These are phyloP conservation scores for Gari tellinella DNA, from an alignment of 2,888 invertebrate genomes.

Conservation along the genomic window DNA sequence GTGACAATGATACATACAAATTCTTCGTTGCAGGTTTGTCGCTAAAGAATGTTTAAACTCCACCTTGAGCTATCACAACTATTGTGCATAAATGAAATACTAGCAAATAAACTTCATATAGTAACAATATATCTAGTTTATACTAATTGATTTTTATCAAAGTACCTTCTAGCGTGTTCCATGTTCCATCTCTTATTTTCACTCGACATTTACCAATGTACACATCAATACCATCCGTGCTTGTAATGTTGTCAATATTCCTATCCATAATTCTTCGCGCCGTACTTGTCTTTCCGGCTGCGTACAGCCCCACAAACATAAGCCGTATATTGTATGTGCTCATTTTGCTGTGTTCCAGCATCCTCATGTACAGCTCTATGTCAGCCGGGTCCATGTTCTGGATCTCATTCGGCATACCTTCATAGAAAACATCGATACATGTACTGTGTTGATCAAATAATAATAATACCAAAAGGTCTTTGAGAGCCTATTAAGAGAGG, in stretches of 20 bases:
- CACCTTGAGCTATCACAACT: too few species aligned
- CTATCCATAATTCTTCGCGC: conserved; percentile 42
- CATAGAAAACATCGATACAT: too few species aligned
- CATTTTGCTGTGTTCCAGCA: conserved; percentile 30
- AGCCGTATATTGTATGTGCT: conserved; percentile 40
- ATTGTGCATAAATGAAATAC: too few species aligned
- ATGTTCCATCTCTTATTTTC: conserved; percentile 16
- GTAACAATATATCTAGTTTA: too few species aligned
- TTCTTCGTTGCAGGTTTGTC: too few species aligned
- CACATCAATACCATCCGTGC: conserved; percentile 53
- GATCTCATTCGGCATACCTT: conserved; percentile 16
- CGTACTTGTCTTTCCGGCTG: conserved; percentile 44
- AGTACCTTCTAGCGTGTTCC: conserved; percentile 42
- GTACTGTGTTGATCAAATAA: too few species aligned
- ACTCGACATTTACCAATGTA: conserved; percentile 48
- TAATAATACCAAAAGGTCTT: too few species aligned
- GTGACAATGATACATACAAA: too few species aligned
- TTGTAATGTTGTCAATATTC: conserved; percentile 31
- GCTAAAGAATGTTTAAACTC: too few species aligned
- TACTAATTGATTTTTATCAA: background rate
- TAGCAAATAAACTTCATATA: too few species aligned
- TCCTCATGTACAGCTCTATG: conserved; percentile 30
- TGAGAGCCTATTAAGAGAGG: too few species aligned
- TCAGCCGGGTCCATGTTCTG: conserved; percentile 35
- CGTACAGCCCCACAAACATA: conserved; percentile 52